Evolutionary conservation across 2,113 vertebrate species (phyloP).

Genomic region (Pipra filicauda): DNA sequence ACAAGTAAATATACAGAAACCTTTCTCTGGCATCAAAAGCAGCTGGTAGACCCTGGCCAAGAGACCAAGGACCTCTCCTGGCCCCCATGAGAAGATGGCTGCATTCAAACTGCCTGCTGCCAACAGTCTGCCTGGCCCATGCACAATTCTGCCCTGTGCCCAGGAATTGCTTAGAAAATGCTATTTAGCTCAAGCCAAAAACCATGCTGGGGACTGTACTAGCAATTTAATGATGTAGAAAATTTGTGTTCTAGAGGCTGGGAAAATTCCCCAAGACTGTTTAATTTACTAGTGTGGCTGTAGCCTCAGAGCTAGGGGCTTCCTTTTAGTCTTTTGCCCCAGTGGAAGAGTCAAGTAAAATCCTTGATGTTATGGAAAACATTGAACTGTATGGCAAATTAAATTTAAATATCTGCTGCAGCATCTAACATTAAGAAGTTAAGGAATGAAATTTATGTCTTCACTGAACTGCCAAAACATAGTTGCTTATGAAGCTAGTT

Average conservation of each 20-base stretch:
- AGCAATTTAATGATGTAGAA: constrained; percentile 32
- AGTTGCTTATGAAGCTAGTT: neutral
- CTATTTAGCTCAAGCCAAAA: constrained; percentile 16
- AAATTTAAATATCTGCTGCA: neutral
- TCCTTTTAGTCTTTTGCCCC: neutral
- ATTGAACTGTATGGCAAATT: neutral
- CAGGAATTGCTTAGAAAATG: neutral
- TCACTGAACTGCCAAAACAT: neutral
- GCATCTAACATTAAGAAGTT: neutral
- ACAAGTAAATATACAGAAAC: neutral
- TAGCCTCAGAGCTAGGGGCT: neutral
- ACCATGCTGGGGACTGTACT: neutral
- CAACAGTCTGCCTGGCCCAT: neutral
- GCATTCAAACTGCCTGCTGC: neutral
- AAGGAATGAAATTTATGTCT: neutral
- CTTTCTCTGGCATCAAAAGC: neutral
- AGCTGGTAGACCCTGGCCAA: neutral
- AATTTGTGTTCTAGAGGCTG: constrained; percentile 7
- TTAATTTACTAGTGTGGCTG: neutral
- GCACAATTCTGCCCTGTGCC: neutral
- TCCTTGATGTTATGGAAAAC: neutral
- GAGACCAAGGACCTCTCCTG: neutral
- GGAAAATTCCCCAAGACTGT: neutral
- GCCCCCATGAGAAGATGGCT: neutral
- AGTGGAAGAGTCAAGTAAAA: neutral